Evolutionary conservation across 2,113 vertebrate species (phyloP), one percentile per base, ranked within the genome.

Genomic region (Gambusia holbrooki): DNA sequence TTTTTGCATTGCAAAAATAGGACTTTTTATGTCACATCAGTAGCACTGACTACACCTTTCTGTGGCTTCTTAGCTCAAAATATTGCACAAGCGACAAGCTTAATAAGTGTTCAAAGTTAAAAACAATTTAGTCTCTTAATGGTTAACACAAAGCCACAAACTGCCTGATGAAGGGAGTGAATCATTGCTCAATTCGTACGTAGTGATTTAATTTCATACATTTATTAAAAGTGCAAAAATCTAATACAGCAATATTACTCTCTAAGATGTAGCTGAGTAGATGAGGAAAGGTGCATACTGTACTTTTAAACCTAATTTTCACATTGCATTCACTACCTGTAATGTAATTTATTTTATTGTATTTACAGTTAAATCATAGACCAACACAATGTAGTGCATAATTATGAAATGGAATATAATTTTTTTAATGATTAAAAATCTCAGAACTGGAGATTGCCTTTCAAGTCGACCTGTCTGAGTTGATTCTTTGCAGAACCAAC

Each of bases 1-100:
- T 65, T n/a, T 37, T 54, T 90, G 73, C 5, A 40, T 15, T 12
- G 29, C 40, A 64, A 66, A 42, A 17, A 30, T 40, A 25, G 7
- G 3, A 1, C 19, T 27, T 54, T 40, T 22, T 12, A 45, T 69
- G 30, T 9, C 30, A 30, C 45, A 13, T 32, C 3, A 11, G 17
- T 51, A 22, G 10, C 22, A 58, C 9, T 58, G 51, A 58, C 25
- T n/a, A n/a, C 35, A 37, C 22, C 7, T 10, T n/a, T 58, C 51
- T 10, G 17, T n/a, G 22, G 15, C 25, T 17, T 25, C 25, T 58
- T 42, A 42, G 14, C 40, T 4, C 15, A 15, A 42, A 42, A 42
- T 42, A 42, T 42, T 25, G 48, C 48, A 51, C 15, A 51, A 51
- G 19, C 48, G 19, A 51, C 15, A 51, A 51, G 19, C 48, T 5